Conservation (phyloP, 2,113 vertebrate genomes). For the Bubo bubo region DNA sequence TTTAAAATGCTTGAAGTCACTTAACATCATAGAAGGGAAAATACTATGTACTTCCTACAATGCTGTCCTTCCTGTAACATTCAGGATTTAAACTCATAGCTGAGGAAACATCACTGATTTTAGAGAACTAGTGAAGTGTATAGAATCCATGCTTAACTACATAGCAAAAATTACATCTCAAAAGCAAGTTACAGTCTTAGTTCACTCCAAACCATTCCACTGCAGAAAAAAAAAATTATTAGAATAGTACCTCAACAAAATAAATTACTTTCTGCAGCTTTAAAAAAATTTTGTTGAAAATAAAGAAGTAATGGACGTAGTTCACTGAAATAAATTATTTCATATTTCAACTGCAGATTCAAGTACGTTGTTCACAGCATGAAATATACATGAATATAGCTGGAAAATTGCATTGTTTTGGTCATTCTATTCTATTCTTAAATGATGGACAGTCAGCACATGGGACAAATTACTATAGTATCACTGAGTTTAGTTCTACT, state of each 20-base stretch:
- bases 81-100: not conserved
- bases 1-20: not conserved
- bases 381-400: not conserved
- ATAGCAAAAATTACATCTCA: not conserved
- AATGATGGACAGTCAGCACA: not conserved
- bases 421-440: constrained; percentile 2
- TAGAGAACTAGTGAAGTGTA: not conserved
- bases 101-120: not conserved
- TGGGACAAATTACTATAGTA: constrained; percentile 9
- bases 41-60: not conserved
- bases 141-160: not conserved
- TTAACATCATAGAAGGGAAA: not conserved
- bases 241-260: not conserved
- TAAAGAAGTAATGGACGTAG: not conserved
- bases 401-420: not conserved
- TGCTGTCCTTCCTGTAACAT: not conserved
- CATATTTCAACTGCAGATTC: not conserved
- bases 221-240: not conserved
- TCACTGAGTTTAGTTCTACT: constrained; percentile 20
- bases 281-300: not conserved
- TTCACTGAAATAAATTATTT: not conserved
- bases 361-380: not conserved
- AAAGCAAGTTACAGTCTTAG: not conserved
- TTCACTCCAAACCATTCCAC: not conserved
- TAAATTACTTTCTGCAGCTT: not conserved